Evolutionary conservation across 2,888 invertebrate species (phyloP).

Genomic region (Apamea sordens): DNA sequence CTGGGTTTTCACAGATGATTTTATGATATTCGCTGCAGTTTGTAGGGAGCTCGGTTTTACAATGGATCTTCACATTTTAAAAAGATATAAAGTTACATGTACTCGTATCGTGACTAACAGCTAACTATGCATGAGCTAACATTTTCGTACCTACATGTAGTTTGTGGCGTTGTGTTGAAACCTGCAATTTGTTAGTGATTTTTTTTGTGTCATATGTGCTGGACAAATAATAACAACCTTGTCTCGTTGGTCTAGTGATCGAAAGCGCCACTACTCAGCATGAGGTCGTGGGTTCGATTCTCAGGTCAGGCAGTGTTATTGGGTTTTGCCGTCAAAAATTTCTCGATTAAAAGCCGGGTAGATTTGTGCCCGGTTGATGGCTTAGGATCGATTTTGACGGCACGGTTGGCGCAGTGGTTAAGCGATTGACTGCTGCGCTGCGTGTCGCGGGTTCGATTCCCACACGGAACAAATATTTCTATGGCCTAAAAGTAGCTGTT

Average conservation of each 20-base stretch:
- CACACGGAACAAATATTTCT: too few species aligned
- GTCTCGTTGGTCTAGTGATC: neutral
- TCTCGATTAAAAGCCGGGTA: neutral
- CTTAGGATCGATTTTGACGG: neutral
- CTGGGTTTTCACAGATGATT: neutral
- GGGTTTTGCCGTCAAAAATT: neutral
- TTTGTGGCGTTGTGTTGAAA: neutral
- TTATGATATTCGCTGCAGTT: constrained; percentile 24
- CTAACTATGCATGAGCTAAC: neutral
- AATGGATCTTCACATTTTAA: neutral
- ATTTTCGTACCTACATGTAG: neutral
- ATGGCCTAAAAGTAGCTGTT: too few species aligned
- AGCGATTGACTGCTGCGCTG: too few species aligned
- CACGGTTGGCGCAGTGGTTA: too few species aligned
- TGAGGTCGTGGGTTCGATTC: neutral
- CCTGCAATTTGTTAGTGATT: neutral
- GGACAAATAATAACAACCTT: neutral
- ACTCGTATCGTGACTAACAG: neutral
- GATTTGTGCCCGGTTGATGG: neutral
- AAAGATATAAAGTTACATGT: neutral
- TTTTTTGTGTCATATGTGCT: neutral
- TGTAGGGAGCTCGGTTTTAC: neutral
- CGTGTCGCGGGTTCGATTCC: too few species aligned
- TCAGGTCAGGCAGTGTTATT: neutral
- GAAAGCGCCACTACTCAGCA: neutral